phyloP scores from a whole-genome alignment of 2,888 invertebrate species.

The Pristionchus entomophagus region DNA sequence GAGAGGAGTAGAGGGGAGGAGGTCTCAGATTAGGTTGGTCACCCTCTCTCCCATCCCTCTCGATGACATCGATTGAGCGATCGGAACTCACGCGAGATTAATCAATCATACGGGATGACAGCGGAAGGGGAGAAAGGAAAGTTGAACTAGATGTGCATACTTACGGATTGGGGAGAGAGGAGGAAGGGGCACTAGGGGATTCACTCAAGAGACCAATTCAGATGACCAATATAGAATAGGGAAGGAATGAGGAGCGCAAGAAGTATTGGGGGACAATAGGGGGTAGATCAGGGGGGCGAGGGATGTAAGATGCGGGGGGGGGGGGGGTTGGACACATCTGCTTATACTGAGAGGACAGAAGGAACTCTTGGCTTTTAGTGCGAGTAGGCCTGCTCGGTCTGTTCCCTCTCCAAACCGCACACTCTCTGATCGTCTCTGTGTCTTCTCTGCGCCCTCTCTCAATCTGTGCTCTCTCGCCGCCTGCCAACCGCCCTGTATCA shows the following conservation, averaged over 20 bases:
- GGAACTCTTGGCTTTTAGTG: constrained; percentile 28
- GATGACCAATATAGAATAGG: constrained; percentile 21
- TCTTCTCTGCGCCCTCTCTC: constrained; percentile 10
- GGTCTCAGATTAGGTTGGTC: constrained; percentile 39
- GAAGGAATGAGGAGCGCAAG: not conserved
- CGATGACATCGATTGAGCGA: constrained; percentile 41
- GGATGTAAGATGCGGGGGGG: not conserved
- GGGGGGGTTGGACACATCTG: constrained; percentile 21
- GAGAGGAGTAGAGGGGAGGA: constrained; percentile 7
- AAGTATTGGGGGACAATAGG: constrained; percentile 15
- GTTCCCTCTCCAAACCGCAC: not conserved
- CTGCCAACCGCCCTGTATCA: not conserved
- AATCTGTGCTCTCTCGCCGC: constrained; percentile 38
- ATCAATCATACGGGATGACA: constrained; percentile 26
- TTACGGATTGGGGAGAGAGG: constrained; percentile 8
- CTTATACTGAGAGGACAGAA: constrained; percentile 32
- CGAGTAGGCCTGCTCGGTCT: not conserved
- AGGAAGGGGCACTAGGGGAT: not conserved
- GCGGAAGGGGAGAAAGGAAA: not conserved
- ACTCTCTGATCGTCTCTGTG: not conserved
- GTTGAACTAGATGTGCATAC: constrained; percentile 33
- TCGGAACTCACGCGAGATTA: constrained; percentile 29
- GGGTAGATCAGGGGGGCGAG: not conserved
- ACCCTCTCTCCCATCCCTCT: constrained; percentile 30
- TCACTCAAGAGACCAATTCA: constrained; percentile 42